Conservation (phyloP, 2,888 invertebrate species). For the Anoplius nigerrimus region DNA sequence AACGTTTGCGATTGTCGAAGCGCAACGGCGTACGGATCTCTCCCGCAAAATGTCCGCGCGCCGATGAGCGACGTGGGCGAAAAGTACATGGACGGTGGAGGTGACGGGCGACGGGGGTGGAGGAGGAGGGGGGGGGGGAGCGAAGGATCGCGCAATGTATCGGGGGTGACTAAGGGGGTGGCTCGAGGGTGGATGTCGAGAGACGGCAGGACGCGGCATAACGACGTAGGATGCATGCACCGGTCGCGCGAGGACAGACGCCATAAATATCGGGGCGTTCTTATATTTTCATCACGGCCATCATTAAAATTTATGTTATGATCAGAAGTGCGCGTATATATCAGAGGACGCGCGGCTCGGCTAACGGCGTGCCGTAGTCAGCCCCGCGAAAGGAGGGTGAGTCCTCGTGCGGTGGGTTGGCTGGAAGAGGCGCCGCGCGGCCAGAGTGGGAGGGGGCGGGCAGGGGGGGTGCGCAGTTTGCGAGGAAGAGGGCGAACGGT, state of each 20-base stretch:
- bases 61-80: too few species aligned
- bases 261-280: slow-evolving; percentile 72
- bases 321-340: slow-evolving; percentile 72
- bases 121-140: background rate
- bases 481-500: slow-evolving; percentile 10
- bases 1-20: too few species aligned
- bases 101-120: too few species aligned
- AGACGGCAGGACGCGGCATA: slow-evolving; percentile 8
- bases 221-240: slow-evolving; percentile 34
- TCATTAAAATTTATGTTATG: slow-evolving; percentile 75
- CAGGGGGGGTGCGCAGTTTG: background rate
- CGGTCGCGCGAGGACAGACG: slow-evolving; percentile 47
- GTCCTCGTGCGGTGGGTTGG: background rate
- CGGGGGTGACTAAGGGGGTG: slow-evolving; percentile 4
- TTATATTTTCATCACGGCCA: slow-evolving; percentile 75
- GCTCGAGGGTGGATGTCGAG: background rate
- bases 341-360: slow-evolving; percentile 56
- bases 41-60: too few species aligned
- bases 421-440: background rate
- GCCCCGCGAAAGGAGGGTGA: slow-evolving; percentile 11
- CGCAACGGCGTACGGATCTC: too few species aligned
- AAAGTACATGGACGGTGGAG: too few species aligned
- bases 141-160: too few species aligned
- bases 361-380: slow-evolving; percentile 28
- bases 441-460: slow-evolving; percentile 30